These are phyloP conservation scores for Ginglymostoma cirratum DNA, from an alignment of 2,113 vertebrate species.

Conservation along the genomic window DNA sequence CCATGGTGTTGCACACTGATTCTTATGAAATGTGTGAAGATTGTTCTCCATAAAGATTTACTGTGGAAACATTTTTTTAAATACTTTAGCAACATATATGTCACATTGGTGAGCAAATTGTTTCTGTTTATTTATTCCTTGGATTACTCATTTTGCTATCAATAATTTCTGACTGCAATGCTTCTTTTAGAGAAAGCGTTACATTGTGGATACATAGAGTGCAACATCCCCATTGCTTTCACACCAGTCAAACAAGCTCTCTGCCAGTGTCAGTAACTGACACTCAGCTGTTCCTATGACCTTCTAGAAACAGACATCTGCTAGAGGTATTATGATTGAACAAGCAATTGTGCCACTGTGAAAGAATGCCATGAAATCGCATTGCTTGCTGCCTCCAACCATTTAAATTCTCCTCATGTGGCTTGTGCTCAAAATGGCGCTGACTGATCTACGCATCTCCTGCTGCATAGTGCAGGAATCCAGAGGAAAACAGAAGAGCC, in stretches of 20 bases:
- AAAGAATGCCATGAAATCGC: neutral
- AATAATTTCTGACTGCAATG: neutral
- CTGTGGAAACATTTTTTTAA: neutral
- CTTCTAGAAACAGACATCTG: neutral
- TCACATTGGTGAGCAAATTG: neutral
- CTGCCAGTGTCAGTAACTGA: neutral
- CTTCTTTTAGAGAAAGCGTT: neutral
- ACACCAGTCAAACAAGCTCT: neutral
- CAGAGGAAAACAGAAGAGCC: neutral
- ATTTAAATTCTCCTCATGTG: slow-evolving; percentile 24
- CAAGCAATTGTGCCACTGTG: neutral
- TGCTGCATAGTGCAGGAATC: neutral
- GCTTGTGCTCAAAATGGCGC: neutral
- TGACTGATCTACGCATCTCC: neutral
- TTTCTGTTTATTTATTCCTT: neutral
- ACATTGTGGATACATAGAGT: neutral
- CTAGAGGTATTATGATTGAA: neutral
- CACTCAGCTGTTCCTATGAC: neutral
- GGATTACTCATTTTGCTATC: neutral
- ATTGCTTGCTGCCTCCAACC: neutral
- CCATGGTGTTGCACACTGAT: neutral
- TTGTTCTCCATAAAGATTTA: neutral
- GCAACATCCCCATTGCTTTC: neutral
- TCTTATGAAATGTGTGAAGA: neutral
- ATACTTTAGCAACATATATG: neutral